A percentile compares a stretch with the other conserved stretches of the same genome.
These are phyloP conservation scores for Lucilia cuprina DNA, from an alignment of 1,140 invertebrate species.

Conservation along the genomic window DNA sequence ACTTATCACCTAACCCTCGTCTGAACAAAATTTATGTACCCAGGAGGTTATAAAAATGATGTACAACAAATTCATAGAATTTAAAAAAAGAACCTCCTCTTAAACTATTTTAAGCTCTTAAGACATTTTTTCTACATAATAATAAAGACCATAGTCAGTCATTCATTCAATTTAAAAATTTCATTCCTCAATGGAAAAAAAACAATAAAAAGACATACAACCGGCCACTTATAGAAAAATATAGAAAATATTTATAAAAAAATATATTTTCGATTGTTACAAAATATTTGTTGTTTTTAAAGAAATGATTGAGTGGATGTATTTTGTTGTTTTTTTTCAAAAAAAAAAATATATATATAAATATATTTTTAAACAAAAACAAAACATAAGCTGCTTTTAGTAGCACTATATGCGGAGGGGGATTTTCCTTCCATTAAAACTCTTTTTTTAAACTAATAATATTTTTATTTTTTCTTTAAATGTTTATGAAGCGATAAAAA, in stretches of 20 bases:
- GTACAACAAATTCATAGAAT: background rate
- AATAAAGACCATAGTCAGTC: background rate
- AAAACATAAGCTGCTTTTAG: background rate
- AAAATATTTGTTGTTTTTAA: slow-evolving; percentile 13
- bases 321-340: slow-evolving; percentile 9
- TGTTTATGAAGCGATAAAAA: slow-evolving; percentile 28
- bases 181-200: no score
- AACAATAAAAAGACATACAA: background rate
- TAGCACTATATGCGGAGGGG: background rate
- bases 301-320: slow-evolving; percentile 37
- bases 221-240: background rate
- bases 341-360: background rate
- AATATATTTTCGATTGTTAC: slow-evolving; percentile 12
- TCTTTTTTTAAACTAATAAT: background rate
- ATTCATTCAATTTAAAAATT: no score
- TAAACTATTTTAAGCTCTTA: background rate
- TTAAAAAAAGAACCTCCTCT: background rate
- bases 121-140: background rate
- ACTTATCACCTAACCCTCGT: no score
- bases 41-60: no score
- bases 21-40: no score
- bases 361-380: background rate
- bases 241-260: background rate
- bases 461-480: background rate
- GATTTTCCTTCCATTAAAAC: background rate